Evolutionary conservation across 2,888 invertebrate species (phyloP), one percentile per base, ranked within the genome.

Genomic region (Ormyrus nitidulus): DNA sequence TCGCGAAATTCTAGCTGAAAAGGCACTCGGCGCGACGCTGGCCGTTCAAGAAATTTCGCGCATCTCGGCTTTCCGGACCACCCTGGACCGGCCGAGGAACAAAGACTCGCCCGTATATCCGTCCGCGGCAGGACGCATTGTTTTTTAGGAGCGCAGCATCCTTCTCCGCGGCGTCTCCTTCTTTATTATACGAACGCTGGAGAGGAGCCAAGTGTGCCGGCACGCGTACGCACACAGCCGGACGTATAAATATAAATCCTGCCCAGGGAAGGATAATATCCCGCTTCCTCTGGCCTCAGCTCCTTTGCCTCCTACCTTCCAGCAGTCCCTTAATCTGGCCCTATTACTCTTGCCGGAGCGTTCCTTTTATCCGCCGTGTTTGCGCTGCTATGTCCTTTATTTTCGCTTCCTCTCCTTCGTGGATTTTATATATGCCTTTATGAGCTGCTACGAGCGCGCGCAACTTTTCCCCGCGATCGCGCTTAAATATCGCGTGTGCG

Each of bases 241-340:
- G 65, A 78, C 66, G 72, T 72, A 78, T 78, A 78, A 71, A 78
- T 66, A 77, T 64, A 64, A 62, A 53, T 7, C 46, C 13, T 44
- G 10, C 34, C 34, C 7, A 58, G 46, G 77, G 65, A 72, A 78
- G 72, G 77, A 78, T 78, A 78, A 78, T 78, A 78, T 72, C 59
- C 66, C 44, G 58, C 71, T 77, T 71, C 77, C 71, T 66, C 46
- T 85, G 84, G 79, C 83, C 80, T 70, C 73, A 83, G 19, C 70
- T n/a, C 54, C 44, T 13, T 19, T 48, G 34, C 34, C 34, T 34
- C 34, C 34, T 34, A 34, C 34, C 34, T 34, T 34, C 34, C 34
- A 34, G 34, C 34, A 34, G 34, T 34, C 34, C 34, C 34, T 34
- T 34, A 34, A 34, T 34, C 34, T 34, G 34, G 34, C 34, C 34